Evolutionary conservation across 2,888 invertebrate genomes (phyloP).

Genomic region (Synanthedon andrenaeformis): DNA sequence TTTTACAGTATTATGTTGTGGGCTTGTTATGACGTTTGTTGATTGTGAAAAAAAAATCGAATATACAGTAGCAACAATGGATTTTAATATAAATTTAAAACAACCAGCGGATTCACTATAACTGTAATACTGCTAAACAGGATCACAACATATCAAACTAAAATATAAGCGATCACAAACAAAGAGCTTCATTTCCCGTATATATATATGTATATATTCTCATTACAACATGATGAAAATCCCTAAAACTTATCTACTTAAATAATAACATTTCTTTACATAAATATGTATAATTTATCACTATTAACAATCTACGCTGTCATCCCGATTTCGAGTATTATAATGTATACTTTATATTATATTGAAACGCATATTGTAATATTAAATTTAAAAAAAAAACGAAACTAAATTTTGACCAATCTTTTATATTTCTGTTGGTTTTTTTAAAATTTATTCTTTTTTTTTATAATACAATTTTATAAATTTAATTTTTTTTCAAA

Average conservation of each 20-base stretch:
- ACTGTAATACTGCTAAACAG: background rate
- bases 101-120: background rate
- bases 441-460: no score
- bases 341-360: background rate
- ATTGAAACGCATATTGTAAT: no score
- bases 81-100: background rate
- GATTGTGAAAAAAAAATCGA: no score
- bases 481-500: no score
- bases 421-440: no score
- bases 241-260: slow-evolving; percentile 60
- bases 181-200: background rate
- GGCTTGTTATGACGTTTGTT: no score
- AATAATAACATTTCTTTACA: slow-evolving; percentile 64
- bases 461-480: no score
- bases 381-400: no score
- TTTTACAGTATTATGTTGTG: no score
- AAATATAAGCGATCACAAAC: background rate
- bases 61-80: no score
- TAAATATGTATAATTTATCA: slow-evolving; percentile 57
- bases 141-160: background rate
- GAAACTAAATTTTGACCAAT: no score
- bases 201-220: slow-evolving; percentile 5
- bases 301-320: slow-evolving; percentile 67
- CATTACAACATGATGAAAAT: slow-evolving; percentile 60
- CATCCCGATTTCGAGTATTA: slow-evolving; percentile 42